Evolutionary conservation across 2,888 invertebrate species (phyloP), one percentile per base, ranked within the genome.

Genomic region (Rhagium mordax): DNA sequence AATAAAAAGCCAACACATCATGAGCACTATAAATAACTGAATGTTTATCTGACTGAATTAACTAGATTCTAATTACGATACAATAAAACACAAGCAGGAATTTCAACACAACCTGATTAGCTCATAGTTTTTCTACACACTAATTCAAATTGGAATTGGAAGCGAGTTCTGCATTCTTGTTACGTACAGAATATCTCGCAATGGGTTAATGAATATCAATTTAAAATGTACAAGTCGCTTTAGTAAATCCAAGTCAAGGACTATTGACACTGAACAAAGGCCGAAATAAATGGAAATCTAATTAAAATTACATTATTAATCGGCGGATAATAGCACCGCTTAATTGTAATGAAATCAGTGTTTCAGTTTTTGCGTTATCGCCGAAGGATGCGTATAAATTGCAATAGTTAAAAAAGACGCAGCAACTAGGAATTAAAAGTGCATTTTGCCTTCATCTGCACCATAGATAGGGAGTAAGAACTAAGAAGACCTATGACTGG

Each of bases 191-290:
- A 29, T 29, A 16, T n/a, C 18, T 59, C 33, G 59, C 33, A 59
- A 29, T 29, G 8, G 18, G 29, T 59, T 15, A 59, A 33, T 59
- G 59, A 29, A 7, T 59, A 59, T 20, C 59, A 29, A 33, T 59
- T 59, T 59, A 33, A 59, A 59, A 2, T 29, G 41, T n/a, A n/a
- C 33, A 59, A 33, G n/a, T n/a, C n/a, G n/a, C 59, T 59, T 33
- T 16, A 33, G 10, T 59, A 33, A 59, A 59, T 33, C n/a, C 33
- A 33, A 59, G 59, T 33, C 59, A 59, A 59, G 59, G 59, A 33
- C 33, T 18, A 33, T 55, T 15, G 27, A 5, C 55, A 6, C 15
- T 55, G n/a, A 13, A 27, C 1, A 15, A 33, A 59, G 20, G 59
- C 10, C 18, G 20, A 18, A 10, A 33, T 29, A 16, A 33, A 33